A percentile compares a stretch with the other conserved stretches of the same genome.
Evolutionary conservation across 1,140 invertebrate species (phyloP).

Genomic region (Drosophila guanche): DNA sequence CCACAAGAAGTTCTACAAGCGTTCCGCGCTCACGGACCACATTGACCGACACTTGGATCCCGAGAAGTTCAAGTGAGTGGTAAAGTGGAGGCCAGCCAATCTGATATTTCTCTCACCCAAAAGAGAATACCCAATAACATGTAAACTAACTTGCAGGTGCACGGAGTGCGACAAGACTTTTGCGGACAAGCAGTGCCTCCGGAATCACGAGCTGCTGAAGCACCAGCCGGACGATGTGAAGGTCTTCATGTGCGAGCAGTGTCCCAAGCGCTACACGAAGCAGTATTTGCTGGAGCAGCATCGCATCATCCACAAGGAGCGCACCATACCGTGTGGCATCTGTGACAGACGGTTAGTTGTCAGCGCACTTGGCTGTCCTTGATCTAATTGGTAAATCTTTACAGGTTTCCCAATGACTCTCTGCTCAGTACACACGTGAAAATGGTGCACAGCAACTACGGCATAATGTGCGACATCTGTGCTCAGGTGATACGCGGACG

Average conservation of each 20-base stretch:
- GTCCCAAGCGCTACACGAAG: slow-evolving; percentile 66
- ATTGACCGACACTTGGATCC: slow-evolving; percentile 73
- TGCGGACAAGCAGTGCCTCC: slow-evolving; percentile 74
- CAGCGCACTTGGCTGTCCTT: background rate
- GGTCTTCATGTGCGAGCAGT: slow-evolving; percentile 69
- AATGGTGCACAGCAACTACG: slow-evolving; percentile 62
- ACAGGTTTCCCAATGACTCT: slow-evolving; percentile 63
- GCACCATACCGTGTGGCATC: slow-evolving; percentile 59
- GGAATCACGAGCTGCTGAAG: slow-evolving; percentile 74
- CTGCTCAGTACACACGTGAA: slow-evolving; percentile 64
- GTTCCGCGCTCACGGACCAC: slow-evolving; percentile 71
- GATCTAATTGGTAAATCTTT: background rate
- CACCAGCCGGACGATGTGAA: slow-evolving; percentile 74
- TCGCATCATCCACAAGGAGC: slow-evolving; percentile 66
- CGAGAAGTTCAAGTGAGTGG: slow-evolving; percentile 78
- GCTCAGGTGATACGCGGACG: slow-evolving; percentile 74
- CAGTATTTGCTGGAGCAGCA: slow-evolving; percentile 77
- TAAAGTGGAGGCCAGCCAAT: slow-evolving; percentile 49
- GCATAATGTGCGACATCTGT: slow-evolving; percentile 81
- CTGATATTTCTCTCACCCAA: background rate
- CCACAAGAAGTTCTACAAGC: slow-evolving; percentile 78
- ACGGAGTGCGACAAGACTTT: slow-evolving; percentile 64
- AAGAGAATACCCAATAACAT: too few species aligned
- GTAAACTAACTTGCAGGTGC: slow-evolving; percentile 44
- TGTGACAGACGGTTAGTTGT: slow-evolving; percentile 62